A percentile compares a stretch with the other conserved stretches of the same genome.
Conservation (phyloP, 2,797 vertebrate species). For the Iguana delicatissima region DNA sequence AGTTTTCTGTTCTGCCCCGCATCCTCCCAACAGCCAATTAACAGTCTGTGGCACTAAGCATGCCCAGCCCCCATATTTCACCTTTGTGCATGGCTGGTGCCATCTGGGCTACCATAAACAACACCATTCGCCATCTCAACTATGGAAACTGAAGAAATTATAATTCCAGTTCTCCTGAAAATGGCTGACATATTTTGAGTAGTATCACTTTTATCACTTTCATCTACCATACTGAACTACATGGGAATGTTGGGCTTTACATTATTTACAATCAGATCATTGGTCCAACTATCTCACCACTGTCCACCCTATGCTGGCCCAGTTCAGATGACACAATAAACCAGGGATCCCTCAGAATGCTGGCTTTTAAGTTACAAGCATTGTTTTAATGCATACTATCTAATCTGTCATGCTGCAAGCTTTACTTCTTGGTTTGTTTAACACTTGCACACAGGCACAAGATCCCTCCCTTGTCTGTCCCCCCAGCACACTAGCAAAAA, state of each 20-base stretch:
- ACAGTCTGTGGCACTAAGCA: background rate
- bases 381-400: too few relatives aligned
- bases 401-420: too few relatives aligned
- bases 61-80: background rate
- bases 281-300: background rate
- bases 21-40: background rate
- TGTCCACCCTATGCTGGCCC: background rate
- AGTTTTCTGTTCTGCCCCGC: background rate
- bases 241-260: background rate
- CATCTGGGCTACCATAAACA: background rate
- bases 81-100: background rate
- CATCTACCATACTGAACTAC: background rate
- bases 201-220: background rate
- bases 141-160: background rate
- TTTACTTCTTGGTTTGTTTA: too few relatives aligned
- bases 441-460: too few relatives aligned
- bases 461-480: too few relatives aligned
- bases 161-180: background rate
- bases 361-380: too few relatives aligned
- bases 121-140: background rate
- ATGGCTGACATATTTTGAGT: background rate
- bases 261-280: conserved; percentile 8
- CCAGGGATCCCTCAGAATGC: too few relatives aligned
- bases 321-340: too few relatives aligned
- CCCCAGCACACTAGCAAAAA: too few relatives aligned